Conservation (phyloP, 1,140 invertebrate genomes). For the Drosophila punjabiensis region DNA sequence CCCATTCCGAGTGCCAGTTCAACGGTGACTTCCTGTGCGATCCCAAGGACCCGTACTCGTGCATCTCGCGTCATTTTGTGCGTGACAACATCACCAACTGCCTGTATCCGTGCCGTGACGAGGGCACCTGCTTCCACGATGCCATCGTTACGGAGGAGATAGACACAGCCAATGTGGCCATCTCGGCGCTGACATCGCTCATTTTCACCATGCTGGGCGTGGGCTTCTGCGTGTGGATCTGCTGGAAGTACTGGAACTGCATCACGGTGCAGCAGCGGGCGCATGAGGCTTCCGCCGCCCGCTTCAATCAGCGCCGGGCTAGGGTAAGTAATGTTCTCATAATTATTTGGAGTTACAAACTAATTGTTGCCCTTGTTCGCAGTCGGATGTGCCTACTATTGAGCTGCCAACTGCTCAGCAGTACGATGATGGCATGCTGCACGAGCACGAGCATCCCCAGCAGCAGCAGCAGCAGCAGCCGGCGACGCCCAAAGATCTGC, state of each 20-base stretch:
- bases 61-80: slow-evolving; percentile 79
- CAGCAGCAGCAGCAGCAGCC: slow-evolving; percentile 62
- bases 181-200: slow-evolving; percentile 82
- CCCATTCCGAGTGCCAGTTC: slow-evolving; percentile 74
- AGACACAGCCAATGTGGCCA: slow-evolving; percentile 76
- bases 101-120: slow-evolving; percentile 78
- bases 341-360: not conserved
- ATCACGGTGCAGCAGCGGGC: slow-evolving; percentile 81
- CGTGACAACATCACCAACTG: slow-evolving; percentile 81
- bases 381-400: slow-evolving; percentile 76
- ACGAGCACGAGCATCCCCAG: slow-evolving; percentile 48
- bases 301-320: slow-evolving; percentile 62
- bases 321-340: slow-evolving; percentile 44
- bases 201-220: slow-evolving; percentile 84
- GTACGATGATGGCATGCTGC: slow-evolving; percentile 45
- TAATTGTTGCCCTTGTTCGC: not conserved
- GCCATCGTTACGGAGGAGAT: slow-evolving; percentile 60
- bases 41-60: slow-evolving; percentile 74
- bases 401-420: slow-evolving; percentile 59
- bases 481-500: slow-evolving; percentile 79
- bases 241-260: slow-evolving; percentile 84
- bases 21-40: slow-evolving; percentile 74
- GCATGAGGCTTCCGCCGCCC: slow-evolving; percentile 74
- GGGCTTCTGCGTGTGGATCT: slow-evolving; percentile 82
- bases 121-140: slow-evolving; percentile 75